Evolutionary conservation across 2,113 vertebrate species (phyloP).

Genomic region (Sinocyclocheilus anophthalmus): DNA sequence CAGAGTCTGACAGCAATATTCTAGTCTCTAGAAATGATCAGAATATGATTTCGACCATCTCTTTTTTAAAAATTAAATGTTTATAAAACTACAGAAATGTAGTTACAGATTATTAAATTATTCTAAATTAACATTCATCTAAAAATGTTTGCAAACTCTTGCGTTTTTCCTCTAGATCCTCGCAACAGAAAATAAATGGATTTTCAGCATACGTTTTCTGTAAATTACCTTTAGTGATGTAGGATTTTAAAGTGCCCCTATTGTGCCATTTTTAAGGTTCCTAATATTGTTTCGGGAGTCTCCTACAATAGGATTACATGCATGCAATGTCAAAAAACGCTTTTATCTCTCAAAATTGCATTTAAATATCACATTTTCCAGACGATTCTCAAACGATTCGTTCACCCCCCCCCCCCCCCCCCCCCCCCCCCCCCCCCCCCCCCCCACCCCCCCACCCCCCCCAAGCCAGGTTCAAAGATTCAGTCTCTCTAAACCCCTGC

Average conservation of each 20-base stretch:
- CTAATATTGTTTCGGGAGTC: too few species aligned
- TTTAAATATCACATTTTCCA: too few species aligned
- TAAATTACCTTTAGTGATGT: background rate
- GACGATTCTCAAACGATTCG: too few species aligned
- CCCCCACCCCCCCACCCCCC: too few species aligned
- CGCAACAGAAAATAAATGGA: background rate
- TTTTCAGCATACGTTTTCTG: background rate
- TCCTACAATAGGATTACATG: too few species aligned
- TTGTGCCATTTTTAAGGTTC: too few species aligned
- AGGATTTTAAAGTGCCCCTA: background rate
- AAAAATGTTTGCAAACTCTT: background rate
- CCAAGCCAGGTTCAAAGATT: too few species aligned
- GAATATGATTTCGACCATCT: background rate
- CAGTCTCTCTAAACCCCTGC: too few species aligned
- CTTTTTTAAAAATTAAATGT: background rate
- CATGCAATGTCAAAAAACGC: too few species aligned
- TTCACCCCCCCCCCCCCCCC: too few species aligned
- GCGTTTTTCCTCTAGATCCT: background rate
- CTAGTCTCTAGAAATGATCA: background rate
- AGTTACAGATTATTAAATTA: background rate
- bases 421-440: too few species aligned
- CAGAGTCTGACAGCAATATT: background rate
- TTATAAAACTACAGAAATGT: background rate
- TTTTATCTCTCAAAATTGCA: too few species aligned
- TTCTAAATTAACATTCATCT: background rate